These are phyloP conservation scores for Podocnemis expansa DNA, from an alignment of 2,113 vertebrate genomes.

Conservation along the genomic window DNA sequence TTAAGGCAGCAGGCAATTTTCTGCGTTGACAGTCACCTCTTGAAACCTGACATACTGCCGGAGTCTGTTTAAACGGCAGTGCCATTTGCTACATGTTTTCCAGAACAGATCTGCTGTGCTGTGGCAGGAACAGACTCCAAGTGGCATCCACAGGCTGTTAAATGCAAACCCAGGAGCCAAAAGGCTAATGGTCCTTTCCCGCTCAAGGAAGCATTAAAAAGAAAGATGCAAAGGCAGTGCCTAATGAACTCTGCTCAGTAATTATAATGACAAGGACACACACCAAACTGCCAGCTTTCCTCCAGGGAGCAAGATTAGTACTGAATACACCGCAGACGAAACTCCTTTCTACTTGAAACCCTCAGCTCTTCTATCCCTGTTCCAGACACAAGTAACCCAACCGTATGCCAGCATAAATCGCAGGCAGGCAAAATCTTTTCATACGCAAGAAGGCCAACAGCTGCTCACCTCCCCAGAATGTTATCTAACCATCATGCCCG, in stretches of 20 bases:
- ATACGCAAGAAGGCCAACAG: neutral
- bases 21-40: neutral
- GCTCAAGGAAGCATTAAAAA: neutral
- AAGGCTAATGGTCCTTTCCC: neutral
- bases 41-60: rapidly evolving
- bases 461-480: neutral
- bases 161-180: neutral
- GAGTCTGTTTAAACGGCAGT: neutral
- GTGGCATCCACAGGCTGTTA: neutral
- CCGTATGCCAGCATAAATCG: rapidly evolving
- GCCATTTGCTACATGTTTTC: neutral
- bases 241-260: constrained; percentile 23
- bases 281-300: neutral
- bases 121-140: neutral
- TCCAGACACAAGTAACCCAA: rapidly evolving
- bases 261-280: neutral
- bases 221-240: neutral
- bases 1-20: neutral
- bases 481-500: neutral
- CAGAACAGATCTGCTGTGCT: neutral
- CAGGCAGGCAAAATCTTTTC: neutral
- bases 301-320: neutral
- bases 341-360: neutral
- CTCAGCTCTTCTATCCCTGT: rapidly evolving
- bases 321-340: rapidly evolving